phyloP scores from a whole-genome alignment of 2,888 invertebrate species.

The Malthinus flaveolus region DNA sequence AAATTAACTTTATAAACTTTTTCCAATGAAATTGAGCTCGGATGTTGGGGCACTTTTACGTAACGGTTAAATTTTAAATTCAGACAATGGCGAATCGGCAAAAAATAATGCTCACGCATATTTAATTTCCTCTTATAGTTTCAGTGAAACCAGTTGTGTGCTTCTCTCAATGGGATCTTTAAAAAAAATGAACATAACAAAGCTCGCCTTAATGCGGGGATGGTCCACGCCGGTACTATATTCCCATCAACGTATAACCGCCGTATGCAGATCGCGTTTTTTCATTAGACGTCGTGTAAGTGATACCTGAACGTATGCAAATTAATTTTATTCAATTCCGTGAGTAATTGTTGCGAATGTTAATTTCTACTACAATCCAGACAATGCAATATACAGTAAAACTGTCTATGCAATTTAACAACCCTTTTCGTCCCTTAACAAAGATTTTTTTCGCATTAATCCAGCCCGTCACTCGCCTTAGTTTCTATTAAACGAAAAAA shows the following conservation, averaged over 20 bases:
- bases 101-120: constrained; percentile 31
- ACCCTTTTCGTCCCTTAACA: constrained; percentile 2
- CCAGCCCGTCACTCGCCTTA: background rate
- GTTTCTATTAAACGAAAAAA: background rate
- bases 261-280: constrained; percentile 34
- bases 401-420: constrained; percentile 18
- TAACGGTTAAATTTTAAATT: constrained; percentile 21
- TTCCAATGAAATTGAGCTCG: constrained; percentile 12
- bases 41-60: constrained; percentile 8
- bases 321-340: constrained; percentile 17
- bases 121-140: constrained; percentile 38
- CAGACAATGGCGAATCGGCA: constrained; percentile 11
- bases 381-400: constrained; percentile 17
- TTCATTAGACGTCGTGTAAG: constrained; percentile 35
- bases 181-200: constrained; percentile 29
- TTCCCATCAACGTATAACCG: constrained; percentile 36
- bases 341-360: constrained; percentile 35
- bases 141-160: constrained; percentile 37
- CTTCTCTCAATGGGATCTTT: constrained; percentile 24
- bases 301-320: constrained; percentile 34
- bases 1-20: constrained; percentile 25
- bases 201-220: constrained; percentile 28
- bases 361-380: constrained; percentile 25
- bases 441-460: background rate
- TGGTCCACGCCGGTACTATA: constrained; percentile 32